Percentiles rank a stretch among this genome's conserved stretches.
These are phyloP conservation scores for Drosophila ficusphila DNA, from an alignment of 1,140 invertebrate genomes.

Conservation along the genomic window DNA sequence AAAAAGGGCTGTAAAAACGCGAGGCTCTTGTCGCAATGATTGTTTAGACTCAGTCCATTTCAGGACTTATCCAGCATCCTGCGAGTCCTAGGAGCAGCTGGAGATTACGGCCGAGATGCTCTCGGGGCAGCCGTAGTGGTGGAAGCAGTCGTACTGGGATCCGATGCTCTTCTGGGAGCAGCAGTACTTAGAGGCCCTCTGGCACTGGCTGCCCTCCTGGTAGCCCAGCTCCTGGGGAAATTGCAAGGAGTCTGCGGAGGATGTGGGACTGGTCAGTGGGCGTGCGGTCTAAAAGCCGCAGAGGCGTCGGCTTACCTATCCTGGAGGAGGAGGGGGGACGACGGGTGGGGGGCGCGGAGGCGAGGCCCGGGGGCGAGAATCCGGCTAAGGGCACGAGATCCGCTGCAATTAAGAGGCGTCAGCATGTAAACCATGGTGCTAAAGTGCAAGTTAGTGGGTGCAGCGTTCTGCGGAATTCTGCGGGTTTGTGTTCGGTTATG, in stretches of 20 bases:
- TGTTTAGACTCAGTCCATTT: conserved; percentile 6
- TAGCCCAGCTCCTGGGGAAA: conserved; percentile 43
- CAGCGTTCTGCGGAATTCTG: background rate
- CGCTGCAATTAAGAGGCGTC: conserved; percentile 68
- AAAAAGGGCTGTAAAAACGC: conserved; percentile 5
- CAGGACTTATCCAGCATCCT: conserved; percentile 1
- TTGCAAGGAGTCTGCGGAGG: conserved; percentile 34
- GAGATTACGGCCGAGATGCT: conserved; percentile 51
- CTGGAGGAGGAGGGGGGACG: conserved; percentile 19
- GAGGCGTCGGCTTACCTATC: conserved; percentile 30
- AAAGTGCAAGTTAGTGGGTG: conserved; percentile 28
- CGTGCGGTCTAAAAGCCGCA: conserved; percentile 7
- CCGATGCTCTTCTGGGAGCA: conserved; percentile 34
- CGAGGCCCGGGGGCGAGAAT: background rate
- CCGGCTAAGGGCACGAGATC: conserved; percentile 7
- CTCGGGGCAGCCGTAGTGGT: conserved; percentile 34
- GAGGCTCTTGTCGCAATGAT: background rate
- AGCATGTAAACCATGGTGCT: conserved; percentile 53
- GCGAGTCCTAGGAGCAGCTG: conserved; percentile 50
- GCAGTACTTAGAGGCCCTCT: conserved; percentile 44
- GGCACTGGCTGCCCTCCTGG: conserved; percentile 36
- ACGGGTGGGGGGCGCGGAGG: background rate
- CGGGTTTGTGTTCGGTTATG: conserved; percentile 8
- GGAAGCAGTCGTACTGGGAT: conserved; percentile 55
- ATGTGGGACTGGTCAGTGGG: conserved; percentile 1